Evolutionary conservation across 2,888 invertebrate species (phyloP), one percentile per base, ranked within the genome.

Genomic region (Ormyrus thymus): DNA sequence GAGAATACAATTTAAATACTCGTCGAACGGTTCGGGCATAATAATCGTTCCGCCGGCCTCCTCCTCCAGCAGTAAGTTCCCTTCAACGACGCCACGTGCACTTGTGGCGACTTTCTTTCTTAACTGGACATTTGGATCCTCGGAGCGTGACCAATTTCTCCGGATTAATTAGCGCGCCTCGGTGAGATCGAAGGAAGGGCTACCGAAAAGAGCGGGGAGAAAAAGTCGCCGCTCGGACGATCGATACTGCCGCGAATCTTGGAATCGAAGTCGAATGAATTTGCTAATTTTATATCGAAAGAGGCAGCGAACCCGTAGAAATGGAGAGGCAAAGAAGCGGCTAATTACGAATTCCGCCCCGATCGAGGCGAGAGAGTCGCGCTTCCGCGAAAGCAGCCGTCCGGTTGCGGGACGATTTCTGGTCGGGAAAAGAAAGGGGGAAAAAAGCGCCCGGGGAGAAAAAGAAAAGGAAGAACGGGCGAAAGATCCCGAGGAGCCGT

Each of bases 201-300:
- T 56, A 78, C 77, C 75, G 72, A 81, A 82, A 83, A 81, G 77
- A 79, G 77, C 66, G 55, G 53, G 78, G 13, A 61, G 82, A 85
- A 82, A 86, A 83, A 81, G 81, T 15, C 15, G 46, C 59, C 56
- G 71, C 8, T 65, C 76, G 82, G 84, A 84, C 83, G 85, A 87
- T 85, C 86, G 87, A 86, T 86, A 86, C 86, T 85, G 86, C 81
- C 83, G 83, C 83, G 86, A 83, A 85, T 87, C 87, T 85, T 84
- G 84, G 86, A 87, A 87, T 83, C 83, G 83, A 80, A 72, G 43
- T 51, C 83, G 84, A 84, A 85, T 86, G 84, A 88, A 88, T 87
- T 88, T 88, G 88, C 87, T 88, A 88, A 89, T 89, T 88, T 88
- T 87, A 87, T 86, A 83, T 82, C 81, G 50, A 74, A 66, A 74